Evolutionary conservation across 2,888 invertebrate species (phyloP).

Genomic region (Ctena decussata): DNA sequence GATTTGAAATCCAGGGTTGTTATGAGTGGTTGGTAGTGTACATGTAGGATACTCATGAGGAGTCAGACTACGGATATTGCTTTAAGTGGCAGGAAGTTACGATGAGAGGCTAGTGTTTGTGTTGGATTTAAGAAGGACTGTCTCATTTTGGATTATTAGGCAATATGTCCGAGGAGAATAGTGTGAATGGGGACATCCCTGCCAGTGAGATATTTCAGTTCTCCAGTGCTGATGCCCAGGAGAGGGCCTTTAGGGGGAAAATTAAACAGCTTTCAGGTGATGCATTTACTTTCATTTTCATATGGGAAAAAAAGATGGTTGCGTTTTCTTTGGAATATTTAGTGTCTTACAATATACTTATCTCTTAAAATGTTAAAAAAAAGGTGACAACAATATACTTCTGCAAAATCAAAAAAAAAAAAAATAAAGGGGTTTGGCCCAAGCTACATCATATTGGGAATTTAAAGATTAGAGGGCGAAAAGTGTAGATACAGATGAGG

Average conservation of each 20-base stretch:
- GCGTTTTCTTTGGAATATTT: not conserved
- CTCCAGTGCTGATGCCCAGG: conserved; percentile 63
- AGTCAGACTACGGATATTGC: not conserved
- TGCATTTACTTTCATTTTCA: not conserved
- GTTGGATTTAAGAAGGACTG: not conserved
- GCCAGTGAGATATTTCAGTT: not conserved
- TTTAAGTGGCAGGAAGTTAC: not conserved
- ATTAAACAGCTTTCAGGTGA: conserved; percentile 81
- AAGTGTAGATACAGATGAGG: too few species aligned
- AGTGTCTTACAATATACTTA: too few species aligned
- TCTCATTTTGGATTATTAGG: not conserved
- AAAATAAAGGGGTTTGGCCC: too few species aligned
- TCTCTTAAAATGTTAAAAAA: too few species aligned
- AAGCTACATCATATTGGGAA: too few species aligned
- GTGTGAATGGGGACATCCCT: not conserved
- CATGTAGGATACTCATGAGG: not conserved
- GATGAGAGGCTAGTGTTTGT: not conserved
- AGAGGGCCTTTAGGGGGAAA: conserved; percentile 73
- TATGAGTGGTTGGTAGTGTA: not conserved
- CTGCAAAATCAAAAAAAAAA: too few species aligned
- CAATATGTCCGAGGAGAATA: conserved; percentile 3
- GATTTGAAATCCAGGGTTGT: conserved; percentile 5
- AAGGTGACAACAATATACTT: too few species aligned
- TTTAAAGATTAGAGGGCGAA: too few species aligned
- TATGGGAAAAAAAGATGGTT: too few species aligned